Evolutionary conservation across 2,888 invertebrate species (phyloP), one percentile per base, ranked within the genome.

Genomic region (Epirrita christyi): DNA sequence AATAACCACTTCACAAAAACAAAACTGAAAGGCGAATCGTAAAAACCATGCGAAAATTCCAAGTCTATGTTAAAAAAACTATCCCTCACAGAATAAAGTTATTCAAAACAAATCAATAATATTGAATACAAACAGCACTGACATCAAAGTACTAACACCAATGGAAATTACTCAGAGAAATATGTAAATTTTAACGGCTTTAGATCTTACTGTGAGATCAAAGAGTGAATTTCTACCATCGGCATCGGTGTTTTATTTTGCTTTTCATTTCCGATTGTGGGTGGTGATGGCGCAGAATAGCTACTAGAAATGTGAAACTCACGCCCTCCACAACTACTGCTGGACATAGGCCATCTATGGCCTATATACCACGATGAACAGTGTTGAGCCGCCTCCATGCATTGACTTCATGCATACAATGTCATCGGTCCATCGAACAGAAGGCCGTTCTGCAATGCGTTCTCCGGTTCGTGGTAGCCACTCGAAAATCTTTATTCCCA

Each of bases 171-270:
- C 21, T 21, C 2, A 21, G 56, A 81, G 79, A 86, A 84, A 85
- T 90, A 91, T 92, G 92, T 90, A 89, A 91, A 92, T 92, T 86
- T 78, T 85, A 87, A 88, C 83, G 78, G 81, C 78, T 21, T 4
- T 21, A 21, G 21, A 21, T 21, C 21, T 21, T 21, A 72, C 77
- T 74, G 71, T 66, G 70, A 86, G 86, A 91, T 91, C 90, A 92
- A 90, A 91, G 44, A 71, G 73, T 78, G 81, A 82, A 21, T 82
- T 77, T 75, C 42, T 58, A 59, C 59, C 71, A 71, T 71, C 43
- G 49, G 64, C 60, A 71, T 71, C 43, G 49, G 64, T 60, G 59
- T 63, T 71, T 70, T 64, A 63, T 63, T 75, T 75, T 72, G 72
- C 68, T 75, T 73, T 77, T 72, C 72, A 67, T 68, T 71, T 64